These are phyloP conservation scores for Copidosoma floridanum DNA, from an alignment of 1,140 invertebrate genomes.

Conservation along the genomic window DNA sequence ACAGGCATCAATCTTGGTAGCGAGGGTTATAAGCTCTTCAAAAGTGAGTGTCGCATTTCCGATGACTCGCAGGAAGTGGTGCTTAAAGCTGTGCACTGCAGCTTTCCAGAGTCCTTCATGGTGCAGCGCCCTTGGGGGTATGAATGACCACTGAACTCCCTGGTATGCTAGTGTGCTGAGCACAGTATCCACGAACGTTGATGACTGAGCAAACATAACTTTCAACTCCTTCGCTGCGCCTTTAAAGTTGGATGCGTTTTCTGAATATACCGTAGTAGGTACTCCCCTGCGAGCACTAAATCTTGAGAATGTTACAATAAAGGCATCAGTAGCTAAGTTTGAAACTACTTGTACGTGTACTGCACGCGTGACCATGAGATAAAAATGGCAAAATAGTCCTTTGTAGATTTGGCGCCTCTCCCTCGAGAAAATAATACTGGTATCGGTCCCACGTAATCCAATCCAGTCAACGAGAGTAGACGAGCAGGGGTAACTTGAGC, in stretches of 20 bases:
- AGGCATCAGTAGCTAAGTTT: background rate
- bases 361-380: background rate
- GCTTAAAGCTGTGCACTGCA: background rate
- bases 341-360: constrained; percentile 2
- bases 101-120: background rate
- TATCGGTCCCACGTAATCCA: constrained; percentile 45
- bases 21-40: no score
- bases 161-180: background rate
- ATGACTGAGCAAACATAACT: background rate
- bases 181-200: background rate
- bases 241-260: background rate
- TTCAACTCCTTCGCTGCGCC: background rate
- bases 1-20: background rate
- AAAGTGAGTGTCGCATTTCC: no score
- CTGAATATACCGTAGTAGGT: no score
- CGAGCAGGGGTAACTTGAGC: constrained; percentile 21
- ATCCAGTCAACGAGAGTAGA: constrained; percentile 36
- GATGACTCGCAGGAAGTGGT: background rate
- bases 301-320: background rate
- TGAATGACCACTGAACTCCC: background rate
- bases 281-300: background rate
- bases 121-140: background rate
- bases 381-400: background rate
- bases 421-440: background rate
- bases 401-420: background rate